A percentile compares a stretch with the other conserved stretches of the same genome.
Evolutionary conservation across 2,113 vertebrate species (phyloP).

Genomic region (Garra rufa): DNA sequence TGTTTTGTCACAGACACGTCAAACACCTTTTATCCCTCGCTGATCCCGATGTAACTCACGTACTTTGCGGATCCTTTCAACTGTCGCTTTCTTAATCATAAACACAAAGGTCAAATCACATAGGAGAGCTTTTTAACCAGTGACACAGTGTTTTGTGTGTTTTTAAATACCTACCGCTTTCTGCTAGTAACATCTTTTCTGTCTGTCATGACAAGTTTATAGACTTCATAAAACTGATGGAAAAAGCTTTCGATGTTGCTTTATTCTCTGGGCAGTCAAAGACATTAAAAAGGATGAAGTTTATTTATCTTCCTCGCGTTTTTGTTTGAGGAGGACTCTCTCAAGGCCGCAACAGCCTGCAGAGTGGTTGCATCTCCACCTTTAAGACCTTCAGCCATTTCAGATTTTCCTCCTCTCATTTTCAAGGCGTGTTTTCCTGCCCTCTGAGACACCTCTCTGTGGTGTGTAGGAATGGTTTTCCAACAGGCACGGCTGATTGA

Average conservation of each 20-base stretch:
- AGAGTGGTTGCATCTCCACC: slow-evolving; percentile 21
- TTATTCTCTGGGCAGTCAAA: slow-evolving; percentile 8
- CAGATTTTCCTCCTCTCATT: slow-evolving; percentile 42
- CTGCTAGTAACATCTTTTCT: background rate
- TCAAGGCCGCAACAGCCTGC: slow-evolving; percentile 17
- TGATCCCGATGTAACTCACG: background rate
- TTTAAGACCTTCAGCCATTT: slow-evolving; percentile 43
- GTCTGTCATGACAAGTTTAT: slow-evolving; percentile 8
- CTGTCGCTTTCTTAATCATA: background rate
- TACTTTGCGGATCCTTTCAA: background rate
- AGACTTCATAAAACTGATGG: slow-evolving; percentile 16
- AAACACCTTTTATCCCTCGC: background rate
- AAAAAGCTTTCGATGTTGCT: background rate
- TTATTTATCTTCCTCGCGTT: slow-evolving; percentile 9
- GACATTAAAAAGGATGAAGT: slow-evolving; percentile 25
- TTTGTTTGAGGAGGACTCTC: slow-evolving; percentile 35
- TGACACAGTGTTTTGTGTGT: background rate
- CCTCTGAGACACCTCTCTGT: slow-evolving; percentile 32
- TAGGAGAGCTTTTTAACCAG: slow-evolving; percentile 1
- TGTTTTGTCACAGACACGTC: background rate
- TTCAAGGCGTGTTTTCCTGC: slow-evolving; percentile 40
- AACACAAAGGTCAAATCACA: slow-evolving; percentile 12
- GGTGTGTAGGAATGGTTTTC: slow-evolving; percentile 24
- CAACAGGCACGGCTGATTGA: slow-evolving; percentile 39
- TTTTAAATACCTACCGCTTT: background rate